Percentiles rank a stretch among this genome's conserved stretches.
These are phyloP conservation scores for Galerucella pusilla DNA, from an alignment of 2,888 invertebrate genomes.

Conservation along the genomic window DNA sequence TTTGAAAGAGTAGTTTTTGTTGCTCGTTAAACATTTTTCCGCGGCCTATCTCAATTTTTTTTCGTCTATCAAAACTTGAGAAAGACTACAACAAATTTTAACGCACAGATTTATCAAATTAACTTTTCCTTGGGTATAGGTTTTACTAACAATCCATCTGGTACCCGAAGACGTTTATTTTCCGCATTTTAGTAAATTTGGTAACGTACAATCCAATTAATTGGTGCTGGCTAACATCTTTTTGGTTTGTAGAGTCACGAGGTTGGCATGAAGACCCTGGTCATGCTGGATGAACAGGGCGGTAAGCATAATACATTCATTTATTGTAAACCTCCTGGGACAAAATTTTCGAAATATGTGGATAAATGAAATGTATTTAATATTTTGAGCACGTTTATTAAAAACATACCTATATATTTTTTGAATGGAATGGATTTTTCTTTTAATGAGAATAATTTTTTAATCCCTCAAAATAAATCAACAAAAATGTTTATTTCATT, in stretches of 20 bases:
- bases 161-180: slow-evolving; percentile 6
- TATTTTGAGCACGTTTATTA: not conserved
- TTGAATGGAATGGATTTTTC: too few species aligned
- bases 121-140: slow-evolving; percentile 14
- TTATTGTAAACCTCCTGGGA: slow-evolving; percentile 43
- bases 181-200: slow-evolving; percentile 4
- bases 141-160: slow-evolving; percentile 12
- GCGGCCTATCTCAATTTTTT: not conserved
- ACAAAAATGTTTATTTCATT: too few species aligned
- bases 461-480: too few species aligned
- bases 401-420: not conserved
- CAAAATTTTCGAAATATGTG: slow-evolving; percentile 24
- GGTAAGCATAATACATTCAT: slow-evolving; percentile 82
- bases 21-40: not conserved
- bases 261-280: slow-evolving; percentile 99
- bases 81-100: slow-evolving; percentile 31
- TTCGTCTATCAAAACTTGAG: not conserved
- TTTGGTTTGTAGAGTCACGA: slow-evolving; percentile 95
- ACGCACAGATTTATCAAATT: slow-evolving; percentile 15
- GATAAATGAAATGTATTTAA: not conserved
- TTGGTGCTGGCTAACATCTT: slow-evolving; percentile 50
- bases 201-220: slow-evolving; percentile 16
- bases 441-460: too few species aligned
- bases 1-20: slow-evolving; percentile 1
- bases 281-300: slow-evolving; percentile 99